A percentile compares a stretch with the other conserved stretches of the same genome.
These are phyloP conservation scores for Eilema depressum DNA, from an alignment of 2,888 invertebrate genomes.

Conservation along the genomic window DNA sequence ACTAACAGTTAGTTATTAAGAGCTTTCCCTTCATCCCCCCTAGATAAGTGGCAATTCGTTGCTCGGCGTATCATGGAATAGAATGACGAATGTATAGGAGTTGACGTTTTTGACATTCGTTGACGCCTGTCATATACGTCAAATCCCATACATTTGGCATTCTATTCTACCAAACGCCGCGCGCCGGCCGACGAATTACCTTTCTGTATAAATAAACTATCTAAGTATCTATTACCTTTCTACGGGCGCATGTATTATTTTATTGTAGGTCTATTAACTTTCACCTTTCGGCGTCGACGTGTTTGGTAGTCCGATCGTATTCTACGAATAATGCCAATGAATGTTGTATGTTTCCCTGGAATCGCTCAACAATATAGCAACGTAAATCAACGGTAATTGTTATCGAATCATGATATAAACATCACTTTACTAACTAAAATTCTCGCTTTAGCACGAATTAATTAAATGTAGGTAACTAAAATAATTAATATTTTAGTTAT, in stretches of 20 bases:
- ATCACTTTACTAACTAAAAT: slow-evolving; percentile 14
- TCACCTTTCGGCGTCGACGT: neutral
- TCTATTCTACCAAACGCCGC: no score
- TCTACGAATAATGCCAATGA: slow-evolving; percentile 16
- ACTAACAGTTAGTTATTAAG: neutral
- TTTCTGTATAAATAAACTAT: no score
- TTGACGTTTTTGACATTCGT: no score
- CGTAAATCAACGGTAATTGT: slow-evolving; percentile 14
- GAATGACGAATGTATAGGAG: no score
- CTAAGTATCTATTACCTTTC: no score
- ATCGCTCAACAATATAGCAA: slow-evolving; percentile 18
- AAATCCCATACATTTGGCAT: no score
- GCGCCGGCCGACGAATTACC: no score
- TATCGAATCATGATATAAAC: slow-evolving; percentile 16
- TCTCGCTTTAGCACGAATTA: neutral
- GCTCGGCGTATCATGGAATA: no score
- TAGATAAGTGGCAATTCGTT: no score
- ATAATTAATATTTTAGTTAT: no score
- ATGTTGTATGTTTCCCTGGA: neutral
- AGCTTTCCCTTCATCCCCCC: neutral
- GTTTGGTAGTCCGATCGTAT: neutral
- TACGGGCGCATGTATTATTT: neutral
- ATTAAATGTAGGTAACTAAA: neutral
- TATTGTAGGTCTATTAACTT: neutral
- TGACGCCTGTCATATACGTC: no score